Evolutionary conservation across 2,113 vertebrate genomes (phyloP).

Genomic region (Lycocorax pyrrhopterus): DNA sequence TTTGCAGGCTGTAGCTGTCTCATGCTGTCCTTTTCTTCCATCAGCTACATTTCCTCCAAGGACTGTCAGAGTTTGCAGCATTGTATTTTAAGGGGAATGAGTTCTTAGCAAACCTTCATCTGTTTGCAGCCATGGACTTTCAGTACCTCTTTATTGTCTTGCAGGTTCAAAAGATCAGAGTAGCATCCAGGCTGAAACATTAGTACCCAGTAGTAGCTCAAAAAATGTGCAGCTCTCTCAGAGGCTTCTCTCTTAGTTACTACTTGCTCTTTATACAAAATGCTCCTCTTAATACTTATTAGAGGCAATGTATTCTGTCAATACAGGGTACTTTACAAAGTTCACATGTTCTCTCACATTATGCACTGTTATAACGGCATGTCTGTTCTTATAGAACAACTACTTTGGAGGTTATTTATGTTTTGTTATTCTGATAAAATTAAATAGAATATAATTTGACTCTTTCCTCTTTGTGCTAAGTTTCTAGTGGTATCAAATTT

Average conservation of each 20-base stretch:
- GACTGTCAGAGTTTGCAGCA: background rate
- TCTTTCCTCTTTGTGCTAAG: background rate
- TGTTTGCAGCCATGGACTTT: background rate
- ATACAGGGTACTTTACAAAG: background rate
- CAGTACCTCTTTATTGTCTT: background rate
- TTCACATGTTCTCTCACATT: accelerated
- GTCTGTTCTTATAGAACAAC: background rate
- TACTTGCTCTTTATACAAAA: background rate
- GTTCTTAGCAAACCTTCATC: background rate
- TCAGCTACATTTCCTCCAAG: background rate
- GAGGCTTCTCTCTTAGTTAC: background rate
- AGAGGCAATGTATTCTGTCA: background rate
- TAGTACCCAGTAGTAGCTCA: background rate
- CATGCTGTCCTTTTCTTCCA: background rate
- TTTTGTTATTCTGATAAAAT: background rate
- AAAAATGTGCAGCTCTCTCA: background rate
- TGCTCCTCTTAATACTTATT: background rate
- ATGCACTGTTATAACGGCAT: background rate
- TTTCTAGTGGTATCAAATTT: background rate
- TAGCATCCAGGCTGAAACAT: background rate
- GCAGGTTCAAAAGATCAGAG: background rate
- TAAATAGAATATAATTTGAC: background rate
- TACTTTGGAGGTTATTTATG: background rate
- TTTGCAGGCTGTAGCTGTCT: background rate
- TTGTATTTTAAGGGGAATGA: background rate